These are phyloP conservation scores for Dasypolia templi DNA, from an alignment of 2,888 invertebrate species.

Conservation along the genomic window DNA sequence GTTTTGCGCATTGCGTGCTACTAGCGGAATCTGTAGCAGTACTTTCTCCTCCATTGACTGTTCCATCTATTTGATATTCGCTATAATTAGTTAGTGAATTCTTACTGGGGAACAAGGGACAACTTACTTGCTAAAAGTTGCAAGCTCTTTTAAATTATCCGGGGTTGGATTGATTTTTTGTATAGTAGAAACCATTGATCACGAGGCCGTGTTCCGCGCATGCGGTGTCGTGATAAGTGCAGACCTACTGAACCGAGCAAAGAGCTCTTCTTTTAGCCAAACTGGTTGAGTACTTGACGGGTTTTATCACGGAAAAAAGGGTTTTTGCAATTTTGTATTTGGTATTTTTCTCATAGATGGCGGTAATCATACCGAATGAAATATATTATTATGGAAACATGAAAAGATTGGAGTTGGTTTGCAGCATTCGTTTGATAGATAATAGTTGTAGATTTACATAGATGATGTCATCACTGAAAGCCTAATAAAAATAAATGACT, in stretches of 20 bases:
- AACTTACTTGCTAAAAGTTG: not conserved
- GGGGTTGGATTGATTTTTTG: constrained; percentile 43
- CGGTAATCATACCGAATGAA: not conserved
- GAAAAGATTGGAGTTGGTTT: not conserved
- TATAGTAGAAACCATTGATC: constrained; percentile 49
- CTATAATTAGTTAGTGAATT: not conserved
- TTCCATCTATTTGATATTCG: not conserved
- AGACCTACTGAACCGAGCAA: constrained; percentile 15
- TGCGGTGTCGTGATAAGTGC: constrained; percentile 43
- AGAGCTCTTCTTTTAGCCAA: constrained; percentile 16
- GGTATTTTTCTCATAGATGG: constrained; percentile 18
- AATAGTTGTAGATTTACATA: constrained; percentile 4
- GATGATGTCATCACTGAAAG: constrained; percentile 13
- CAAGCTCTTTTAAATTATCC: constrained; percentile 1
- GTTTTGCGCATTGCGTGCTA: constrained; percentile 20
- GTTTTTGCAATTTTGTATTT: not conserved
- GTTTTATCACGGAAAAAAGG: not conserved
- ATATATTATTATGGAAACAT: not conserved
- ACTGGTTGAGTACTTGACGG: constrained; percentile 13
- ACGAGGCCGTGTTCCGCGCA: constrained; percentile 44
- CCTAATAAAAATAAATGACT: constrained; percentile 15
- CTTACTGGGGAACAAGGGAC: not conserved
- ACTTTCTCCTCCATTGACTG: not conserved
- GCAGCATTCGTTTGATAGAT: not conserved
- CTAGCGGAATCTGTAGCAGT: not conserved